Base-by-base conservation (phyloP, 1,140 invertebrate species). In the Argopecten irradians region DNA sequence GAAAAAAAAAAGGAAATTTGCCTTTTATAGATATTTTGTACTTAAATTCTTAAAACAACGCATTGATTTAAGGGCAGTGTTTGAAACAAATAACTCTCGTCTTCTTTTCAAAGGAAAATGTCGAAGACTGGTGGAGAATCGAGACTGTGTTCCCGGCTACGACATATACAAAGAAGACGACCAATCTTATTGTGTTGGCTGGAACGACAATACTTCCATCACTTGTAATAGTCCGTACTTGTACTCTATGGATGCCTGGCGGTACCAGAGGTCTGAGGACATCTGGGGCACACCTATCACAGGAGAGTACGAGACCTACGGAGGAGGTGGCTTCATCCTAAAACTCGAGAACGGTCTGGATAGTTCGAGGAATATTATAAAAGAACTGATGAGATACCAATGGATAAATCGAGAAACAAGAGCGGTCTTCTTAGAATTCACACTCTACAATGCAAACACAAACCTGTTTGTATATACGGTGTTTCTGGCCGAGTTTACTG, bases 351-450 rank as follows among this genome's bases (percentile, higher is more conserved):
- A 91, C 32, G 71, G 83, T n/a, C 35, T 43, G 22, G 85, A 86
- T 43, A 46, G 84, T 7, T 85, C 89, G 13, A 84, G 9, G 11
- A 36, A n/a, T 32, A 92, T 88, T 34, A 85, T 96, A 1, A 87
- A 93, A 8, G 89, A 93, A 33, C 89, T 96, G 19, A 86, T 95
- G 71, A 85, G 91, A 0, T 87, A 93, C 43, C 89, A 82, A 8
- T 96, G 96, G 96, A 94, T 96, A 16, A 96, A 96, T 87, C 87
- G 92, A 33, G 88, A 92, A 32, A 96, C 96, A 7, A 90, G 96
- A 89, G 96, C 95, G 9, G 92, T 96, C 13, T 94, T 96, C 87
- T 92, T 95, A 2, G 96, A 96, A 86, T 96, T 96, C 91, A 96
- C 96, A 32, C 92, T 96, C 0, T 96, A 96, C 90, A 96, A 96